Evolutionary conservation across 1,140 invertebrate genomes (phyloP).

Genomic region (Chelonus insularis): DNA sequence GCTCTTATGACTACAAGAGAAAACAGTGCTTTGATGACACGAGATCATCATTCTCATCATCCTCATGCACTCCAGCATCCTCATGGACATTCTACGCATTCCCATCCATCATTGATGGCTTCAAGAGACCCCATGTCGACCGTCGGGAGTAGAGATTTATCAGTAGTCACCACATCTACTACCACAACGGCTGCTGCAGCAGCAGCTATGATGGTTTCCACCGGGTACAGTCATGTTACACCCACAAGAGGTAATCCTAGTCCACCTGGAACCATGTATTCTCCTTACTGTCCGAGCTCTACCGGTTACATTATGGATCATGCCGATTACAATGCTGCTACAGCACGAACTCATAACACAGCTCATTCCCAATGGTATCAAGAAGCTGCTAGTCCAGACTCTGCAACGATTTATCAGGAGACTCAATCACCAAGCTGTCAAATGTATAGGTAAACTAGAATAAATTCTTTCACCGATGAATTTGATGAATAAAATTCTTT

Average conservation of each 20-base stretch:
- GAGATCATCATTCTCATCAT: constrained; percentile 59
- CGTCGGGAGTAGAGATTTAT: constrained; percentile 53
- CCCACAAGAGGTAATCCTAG: constrained; percentile 59
- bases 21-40: constrained; percentile 51
- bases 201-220: constrained; percentile 59
- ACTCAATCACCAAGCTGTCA: constrained; percentile 56
- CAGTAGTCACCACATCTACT: constrained; percentile 37
- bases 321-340: constrained; percentile 49
- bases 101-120: constrained; percentile 60
- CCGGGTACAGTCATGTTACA: constrained; percentile 59
- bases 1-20: constrained; percentile 59
- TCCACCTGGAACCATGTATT: constrained; percentile 60
- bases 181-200: constrained; percentile 50
- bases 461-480: constrained; percentile 8
- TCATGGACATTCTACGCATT: constrained; percentile 52
- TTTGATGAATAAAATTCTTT: not conserved
- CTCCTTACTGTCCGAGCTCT: constrained; percentile 59
- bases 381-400: constrained; percentile 53
- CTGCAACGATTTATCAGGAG: constrained; percentile 54
- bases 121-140: constrained; percentile 58
- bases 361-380: constrained; percentile 54
- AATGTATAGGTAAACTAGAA: constrained; percentile 49
- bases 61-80: constrained; percentile 61
- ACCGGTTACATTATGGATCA: constrained; percentile 60
- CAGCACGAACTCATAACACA: constrained; percentile 41